Percentiles rank a stretch among this genome's conserved stretches.
Conservation (phyloP, 2,888 invertebrate species). For the Mesorhabditis spiculigera region DNA sequence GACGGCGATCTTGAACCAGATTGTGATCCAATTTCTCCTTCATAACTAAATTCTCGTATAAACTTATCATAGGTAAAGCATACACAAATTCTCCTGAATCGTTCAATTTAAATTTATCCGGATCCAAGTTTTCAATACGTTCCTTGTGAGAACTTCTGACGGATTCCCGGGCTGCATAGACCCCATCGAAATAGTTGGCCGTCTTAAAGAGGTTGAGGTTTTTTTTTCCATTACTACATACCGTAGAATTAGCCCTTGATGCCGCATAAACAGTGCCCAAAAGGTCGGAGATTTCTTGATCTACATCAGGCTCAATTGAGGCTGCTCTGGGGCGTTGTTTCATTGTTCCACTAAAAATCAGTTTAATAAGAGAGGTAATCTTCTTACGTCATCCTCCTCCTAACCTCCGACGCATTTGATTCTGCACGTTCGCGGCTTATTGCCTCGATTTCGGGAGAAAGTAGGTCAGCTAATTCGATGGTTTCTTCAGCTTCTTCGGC, state of each 20-base stretch:
- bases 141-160: not conserved
- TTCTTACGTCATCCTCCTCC: not conserved
- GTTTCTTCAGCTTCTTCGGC: conserved; percentile 4
- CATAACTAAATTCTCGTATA: no score
- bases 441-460: not conserved
- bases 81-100: not conserved
- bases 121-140: not conserved
- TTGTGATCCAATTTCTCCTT: no score
- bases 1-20: no score
- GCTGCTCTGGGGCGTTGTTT: not conserved
- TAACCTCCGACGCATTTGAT: not conserved
- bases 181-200: not conserved
- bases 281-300: no score
- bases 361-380: not conserved
- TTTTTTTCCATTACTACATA: no score
- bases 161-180: not conserved
- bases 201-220: not conserved
- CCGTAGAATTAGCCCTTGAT: no score
- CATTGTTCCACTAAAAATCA: not conserved
- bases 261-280: no score
- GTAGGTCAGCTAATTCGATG: not conserved
- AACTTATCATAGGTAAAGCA: not conserved
- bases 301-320: not conserved
- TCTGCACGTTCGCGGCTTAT: not conserved
- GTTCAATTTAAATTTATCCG: not conserved